These are phyloP conservation scores for Schizothorax lantsangensis DNA, from an alignment of 2,797 vertebrate genomes.

Conservation along the genomic window DNA sequence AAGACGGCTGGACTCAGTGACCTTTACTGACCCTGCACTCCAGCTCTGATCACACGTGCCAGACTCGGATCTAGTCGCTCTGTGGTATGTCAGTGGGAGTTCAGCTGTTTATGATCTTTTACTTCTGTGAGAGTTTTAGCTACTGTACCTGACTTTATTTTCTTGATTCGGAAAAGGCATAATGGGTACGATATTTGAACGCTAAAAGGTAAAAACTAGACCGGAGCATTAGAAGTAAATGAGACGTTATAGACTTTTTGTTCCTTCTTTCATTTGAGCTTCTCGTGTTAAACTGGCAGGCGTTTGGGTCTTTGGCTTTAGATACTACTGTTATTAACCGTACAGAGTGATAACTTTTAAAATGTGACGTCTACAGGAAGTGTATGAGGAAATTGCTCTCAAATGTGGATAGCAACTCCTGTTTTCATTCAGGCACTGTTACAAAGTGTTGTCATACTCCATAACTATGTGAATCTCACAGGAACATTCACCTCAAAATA, in stretches of 20 bases:
- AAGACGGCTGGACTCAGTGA: constrained; percentile 98
- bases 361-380: neutral
- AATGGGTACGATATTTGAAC: neutral
- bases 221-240: neutral
- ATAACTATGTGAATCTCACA: neutral
- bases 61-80: constrained; percentile 25
- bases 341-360: neutral
- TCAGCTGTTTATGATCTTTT: neutral
- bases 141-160: constrained; percentile 4
- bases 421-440: constrained; percentile 22
- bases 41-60: constrained; percentile 27
- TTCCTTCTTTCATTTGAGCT: constrained; percentile 12
- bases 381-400: neutral
- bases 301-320: constrained; percentile 6
- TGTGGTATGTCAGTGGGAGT: neutral
- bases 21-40: constrained; percentile 85
- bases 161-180: neutral
- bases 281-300: neutral
- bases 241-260: neutral
- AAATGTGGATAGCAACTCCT: neutral
- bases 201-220: neutral
- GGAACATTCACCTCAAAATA: neutral
- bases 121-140: neutral
- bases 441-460: neutral
- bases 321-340: constrained; percentile 1